Percentiles rank a stretch among this genome's conserved stretches.
Conservation (phyloP, 1,140 invertebrate genomes). For the Periplaneta americana region DNA sequence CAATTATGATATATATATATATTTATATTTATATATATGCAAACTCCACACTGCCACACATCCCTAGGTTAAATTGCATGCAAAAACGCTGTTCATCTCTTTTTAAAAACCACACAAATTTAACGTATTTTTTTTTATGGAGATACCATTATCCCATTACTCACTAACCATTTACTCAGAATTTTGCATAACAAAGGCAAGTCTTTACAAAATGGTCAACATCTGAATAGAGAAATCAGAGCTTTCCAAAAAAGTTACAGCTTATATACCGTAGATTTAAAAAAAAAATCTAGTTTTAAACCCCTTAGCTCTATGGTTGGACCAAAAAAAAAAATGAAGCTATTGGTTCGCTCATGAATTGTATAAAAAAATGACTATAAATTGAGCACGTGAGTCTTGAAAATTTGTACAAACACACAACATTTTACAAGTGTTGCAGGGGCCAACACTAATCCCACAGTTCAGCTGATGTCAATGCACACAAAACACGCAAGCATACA, state of each 20-base stretch:
- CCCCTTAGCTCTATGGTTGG: background rate
- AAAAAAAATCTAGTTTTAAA: background rate
- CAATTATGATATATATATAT: background rate
- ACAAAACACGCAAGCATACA: background rate
- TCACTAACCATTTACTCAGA: background rate
- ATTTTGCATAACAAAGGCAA: background rate
- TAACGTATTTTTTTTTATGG: background rate
- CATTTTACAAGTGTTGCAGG: background rate
- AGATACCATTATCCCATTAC: background rate
- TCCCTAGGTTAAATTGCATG: background rate
- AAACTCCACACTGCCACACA: background rate
- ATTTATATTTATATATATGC: background rate
- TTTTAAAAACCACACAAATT: background rate
- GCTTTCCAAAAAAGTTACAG: background rate
- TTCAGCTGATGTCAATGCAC: background rate
- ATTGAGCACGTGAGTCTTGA: background rate
- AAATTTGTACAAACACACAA: slow-evolving; percentile 1
- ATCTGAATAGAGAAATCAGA: background rate
- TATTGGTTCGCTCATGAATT: background rate
- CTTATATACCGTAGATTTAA: background rate
- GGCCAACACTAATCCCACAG: background rate
- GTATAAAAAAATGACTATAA: background rate
- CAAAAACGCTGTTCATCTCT: background rate
- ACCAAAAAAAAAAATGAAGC: background rate
- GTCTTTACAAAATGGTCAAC: background rate